Evolutionary conservation across 1,140 invertebrate genomes (phyloP), one percentile per base, ranked within the genome.

Genomic region (Melipona quadrifasciata): DNA sequence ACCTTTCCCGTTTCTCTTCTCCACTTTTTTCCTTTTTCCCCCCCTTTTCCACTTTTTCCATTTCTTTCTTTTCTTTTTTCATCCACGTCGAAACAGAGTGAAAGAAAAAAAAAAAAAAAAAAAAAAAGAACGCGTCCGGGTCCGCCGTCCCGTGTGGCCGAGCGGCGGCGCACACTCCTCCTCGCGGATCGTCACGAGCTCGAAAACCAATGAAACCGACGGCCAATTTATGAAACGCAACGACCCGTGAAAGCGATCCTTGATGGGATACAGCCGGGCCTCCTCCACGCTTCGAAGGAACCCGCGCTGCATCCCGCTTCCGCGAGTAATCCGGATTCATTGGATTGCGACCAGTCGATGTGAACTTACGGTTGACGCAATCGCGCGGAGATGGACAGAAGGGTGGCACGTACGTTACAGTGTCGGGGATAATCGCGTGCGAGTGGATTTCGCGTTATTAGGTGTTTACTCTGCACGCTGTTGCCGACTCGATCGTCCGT

Each of bases 201-300:
- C 78, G 87, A 79, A 80, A 65, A 70, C 86, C 83, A 87, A 90
- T 90, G 83, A 88, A 90, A 90, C 86, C 73, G 86, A 85, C 79
- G 89, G 84, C 70, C 88, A 90, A 90, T 90, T 90, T 88, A 87
- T 90, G 74, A 83, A 88, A 90, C 89, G 84, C 89, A 90, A 87
- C 89, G 81, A 90, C 81, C 71, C 89, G 86, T 90, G 87, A 90
- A 90, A 90, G 89, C 89, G 89, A 90, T 90, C 86, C 89, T 90
- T 85, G 83, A 88, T 87, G 80, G 80, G 78, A 87, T 87, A 82
- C 72, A 74, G 2, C 47, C 27, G 81, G 64, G 27, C 77, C 67
- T 80, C 57, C 64, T 80, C 78, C 64, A 51, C 84, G 53, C 61
- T 67, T 61, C 65, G 65, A 64, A 87, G 75, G 75, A 86, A 47